These are phyloP conservation scores for Holcopasites calliopsidis DNA, from an alignment of 1,140 invertebrate species.

Conservation along the genomic window DNA sequence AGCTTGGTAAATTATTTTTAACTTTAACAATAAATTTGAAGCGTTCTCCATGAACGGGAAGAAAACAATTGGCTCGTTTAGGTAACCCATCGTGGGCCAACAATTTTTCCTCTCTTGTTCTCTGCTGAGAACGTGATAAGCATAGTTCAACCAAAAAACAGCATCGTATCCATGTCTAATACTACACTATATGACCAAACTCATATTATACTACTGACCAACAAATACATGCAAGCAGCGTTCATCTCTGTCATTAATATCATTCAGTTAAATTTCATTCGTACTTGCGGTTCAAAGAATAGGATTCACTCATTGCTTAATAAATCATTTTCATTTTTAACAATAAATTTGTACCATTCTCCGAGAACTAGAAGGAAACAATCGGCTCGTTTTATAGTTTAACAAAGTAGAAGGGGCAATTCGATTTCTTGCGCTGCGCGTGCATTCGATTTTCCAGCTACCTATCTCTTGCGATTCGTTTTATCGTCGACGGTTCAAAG, in stretches of 20 bases:
- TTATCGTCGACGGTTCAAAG: not conserved
- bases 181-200: too few relatives aligned
- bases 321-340: too few relatives aligned
- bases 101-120: constrained; percentile 20
- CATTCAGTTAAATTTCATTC: not conserved
- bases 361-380: not conserved
- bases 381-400: constrained; percentile 19
- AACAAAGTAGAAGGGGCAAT: constrained; percentile 5
- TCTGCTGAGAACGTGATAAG: constrained; percentile 23
- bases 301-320: too few relatives aligned
- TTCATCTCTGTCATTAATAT: not conserved
- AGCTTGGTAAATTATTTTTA: too few relatives aligned
- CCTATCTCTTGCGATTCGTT: not conserved
- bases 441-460: not conserved
- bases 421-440: constrained; percentile 8
- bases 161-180: not conserved
- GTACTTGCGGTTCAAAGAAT: not conserved
- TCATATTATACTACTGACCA: not conserved
- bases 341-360: not conserved
- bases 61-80: constrained; percentile 14
- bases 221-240: not conserved
- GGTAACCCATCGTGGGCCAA: constrained; percentile 55
- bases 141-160: constrained; percentile 21
- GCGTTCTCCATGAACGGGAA: too few relatives aligned
- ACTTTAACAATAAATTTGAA: not conserved